A percentile compares a stretch with the other conserved stretches of the same genome.
Evolutionary conservation across 2,113 vertebrate genomes (phyloP).

Genomic region (Gymnobelideus leadbeateri): DNA sequence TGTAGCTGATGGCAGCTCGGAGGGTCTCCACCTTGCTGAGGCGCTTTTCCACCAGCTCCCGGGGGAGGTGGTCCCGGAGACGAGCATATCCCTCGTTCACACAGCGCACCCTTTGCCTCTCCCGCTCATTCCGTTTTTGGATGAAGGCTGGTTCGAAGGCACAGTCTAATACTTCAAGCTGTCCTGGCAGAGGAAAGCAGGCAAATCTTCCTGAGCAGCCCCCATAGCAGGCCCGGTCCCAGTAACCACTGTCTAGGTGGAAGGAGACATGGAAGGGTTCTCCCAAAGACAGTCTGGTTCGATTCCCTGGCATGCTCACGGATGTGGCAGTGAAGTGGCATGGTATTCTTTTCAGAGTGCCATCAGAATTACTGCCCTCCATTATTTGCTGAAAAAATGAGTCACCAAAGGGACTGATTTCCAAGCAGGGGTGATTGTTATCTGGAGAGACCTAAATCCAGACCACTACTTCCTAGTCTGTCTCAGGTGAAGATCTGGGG

Average conservation of each 20-base stretch:
- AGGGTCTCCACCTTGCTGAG: slow-evolving; percentile 97
- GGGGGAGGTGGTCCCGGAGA: slow-evolving; percentile 92
- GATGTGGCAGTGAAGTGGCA: slow-evolving; percentile 78
- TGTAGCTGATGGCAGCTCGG: slow-evolving; percentile 93
- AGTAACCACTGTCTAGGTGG: slow-evolving; percentile 80
- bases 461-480: not conserved
- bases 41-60: slow-evolving; percentile 89
- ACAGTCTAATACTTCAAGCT: slow-evolving; percentile 85
- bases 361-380: slow-evolving; percentile 71
- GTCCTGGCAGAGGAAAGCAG: slow-evolving; percentile 85
- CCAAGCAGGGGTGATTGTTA: not conserved
- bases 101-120: slow-evolving; percentile 93
- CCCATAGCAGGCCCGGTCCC: slow-evolving; percentile 77
- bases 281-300: slow-evolving; percentile 64
- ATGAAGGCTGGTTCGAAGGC: slow-evolving; percentile 93
- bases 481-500: not conserved
- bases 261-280: slow-evolving; percentile 82
- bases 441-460: not conserved
- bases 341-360: slow-evolving; percentile 64
- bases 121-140: slow-evolving; percentile 93
- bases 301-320: slow-evolving; percentile 65
- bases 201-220: slow-evolving; percentile 78
- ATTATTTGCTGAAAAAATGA: slow-evolving; percentile 55
- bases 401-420: slow-evolving; percentile 34
- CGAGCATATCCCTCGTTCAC: slow-evolving; percentile 95